Evolutionary conservation across 2,888 invertebrate species (phyloP), one percentile per base, ranked within the genome.

Genomic region (Embidobia sp.): DNA sequence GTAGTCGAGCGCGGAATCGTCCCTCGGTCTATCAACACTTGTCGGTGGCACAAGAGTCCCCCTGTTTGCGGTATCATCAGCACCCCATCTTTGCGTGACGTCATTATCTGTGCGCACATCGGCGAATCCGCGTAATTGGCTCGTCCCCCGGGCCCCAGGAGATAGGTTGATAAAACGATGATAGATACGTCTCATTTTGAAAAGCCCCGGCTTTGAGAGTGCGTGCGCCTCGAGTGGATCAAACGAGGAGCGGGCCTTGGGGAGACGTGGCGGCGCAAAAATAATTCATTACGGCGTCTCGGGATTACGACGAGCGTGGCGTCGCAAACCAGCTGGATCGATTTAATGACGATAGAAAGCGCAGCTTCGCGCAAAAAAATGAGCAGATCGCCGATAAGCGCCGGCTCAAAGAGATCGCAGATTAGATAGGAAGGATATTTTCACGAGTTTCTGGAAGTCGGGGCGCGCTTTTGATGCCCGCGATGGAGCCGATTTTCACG

Each of bases 121-220:
- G 81, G 76, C 79, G 77, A 79, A 81, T 78, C 78, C 79, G 51
- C 75, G 78, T 85, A 85, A 85, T 83, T 85, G 81, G 83, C 81
- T 80, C 78, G 77, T 77, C 84, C 82, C 80, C 74, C 70, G 72
- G 33, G 69, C 53, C 63, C 66, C 72, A 55, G 5, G 72, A 63
- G 72, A 63, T 72, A 46, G 70, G 53, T 61, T 61, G 67, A 67
- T 67, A 67, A 61, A 70, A 53, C 15, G 53, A 61, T 44, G 70
- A 61, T 46, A 70, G 61, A 37, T 53, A 70, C 29, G 63, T 69
- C 55, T 55, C 61, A 59, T 70, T 74, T 78, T 74, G 53, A 67
- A 73, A 79, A 59, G 74, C 64, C 40, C 48, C 42, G 44, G 69
- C 59, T 67, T 51, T 29, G 46, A 44, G 51, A 49, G 53, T 46